Evolutionary conservation across 1,140 invertebrate species (phyloP), one percentile per base, ranked within the genome.

Genomic region (Cataglyphis hispanica): DNA sequence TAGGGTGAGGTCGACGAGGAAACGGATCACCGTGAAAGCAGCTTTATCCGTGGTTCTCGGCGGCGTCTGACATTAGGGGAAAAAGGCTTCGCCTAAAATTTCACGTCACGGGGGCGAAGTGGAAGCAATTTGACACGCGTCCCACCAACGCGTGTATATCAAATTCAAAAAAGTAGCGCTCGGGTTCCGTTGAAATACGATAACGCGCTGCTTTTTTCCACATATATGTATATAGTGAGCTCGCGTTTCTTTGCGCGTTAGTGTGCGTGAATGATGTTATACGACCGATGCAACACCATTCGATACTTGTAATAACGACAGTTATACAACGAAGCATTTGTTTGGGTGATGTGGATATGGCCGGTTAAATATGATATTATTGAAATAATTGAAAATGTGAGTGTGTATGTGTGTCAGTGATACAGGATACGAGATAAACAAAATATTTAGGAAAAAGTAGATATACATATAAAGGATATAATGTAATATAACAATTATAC

Each of bases 91-190:
- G 74, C 87, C 46, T 90, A 90, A 91, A 88, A 87, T 83, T 89
- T 86, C 84, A 75, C 77, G 87, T 91, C 87, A 90, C 84, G 75
- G 46, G 46, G 16, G 76, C 61, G 86, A 89, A 91, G 89, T 89
- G 89, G 84, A 88, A 91, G 88, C 87, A 91, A 91, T 91, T 88
- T 90, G 87, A 85, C 91, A 91, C 89, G 88, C 90, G 53, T 34
- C 53, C 34, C 56, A 11, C 53, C 13, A 31, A n/a, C 67, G 77
- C 84, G 70, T 88, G 86, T 87, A 89, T 90, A 91, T 90, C 90
- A 89, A 89, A 89, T 86, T 86, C 81, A 89, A 85, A 64, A 84
- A 83, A 83, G 78, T 37, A 53, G 10, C 67, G 67, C 67, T 83
- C 78, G 5, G 7, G 25, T 83, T 60, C 37, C 67, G 43, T 69